These are phyloP conservation scores for Ictalurus punctatus DNA, from an alignment of 2,113 vertebrate species.

Conservation along the genomic window DNA sequence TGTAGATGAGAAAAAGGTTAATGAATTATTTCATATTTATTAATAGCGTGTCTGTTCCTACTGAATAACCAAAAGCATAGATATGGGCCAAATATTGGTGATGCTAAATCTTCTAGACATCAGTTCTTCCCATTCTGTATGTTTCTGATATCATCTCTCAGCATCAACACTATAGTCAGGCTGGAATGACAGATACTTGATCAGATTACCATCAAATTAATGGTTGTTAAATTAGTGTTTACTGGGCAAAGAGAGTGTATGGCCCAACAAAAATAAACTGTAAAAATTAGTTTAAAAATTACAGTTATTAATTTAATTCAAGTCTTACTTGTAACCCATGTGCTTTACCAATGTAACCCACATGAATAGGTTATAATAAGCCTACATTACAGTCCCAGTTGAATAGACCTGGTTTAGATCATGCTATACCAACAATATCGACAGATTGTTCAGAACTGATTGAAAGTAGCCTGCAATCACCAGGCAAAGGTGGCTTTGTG, in stretches of 20 bases:
- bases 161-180: background rate
- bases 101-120: background rate
- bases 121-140: background rate
- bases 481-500: background rate
- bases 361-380: background rate
- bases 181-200: background rate
- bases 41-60: background rate
- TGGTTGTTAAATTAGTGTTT: background rate
- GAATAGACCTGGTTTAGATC: background rate
- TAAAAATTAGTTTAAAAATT: too few species aligned
- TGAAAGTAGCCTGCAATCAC: background rate
- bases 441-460: background rate
- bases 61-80: background rate
- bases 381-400: background rate
- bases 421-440: background rate
- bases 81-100: background rate
- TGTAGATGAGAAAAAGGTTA: background rate
- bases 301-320: background rate
- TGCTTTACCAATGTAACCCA: background rate
- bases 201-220: background rate
- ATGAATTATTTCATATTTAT: background rate
- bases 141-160: background rate
- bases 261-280: background rate
- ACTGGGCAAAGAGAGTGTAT: background rate
- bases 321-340: background rate